These are phyloP conservation scores for Athripsodes cinereus DNA, from an alignment of 2,888 invertebrate genomes.

Conservation along the genomic window DNA sequence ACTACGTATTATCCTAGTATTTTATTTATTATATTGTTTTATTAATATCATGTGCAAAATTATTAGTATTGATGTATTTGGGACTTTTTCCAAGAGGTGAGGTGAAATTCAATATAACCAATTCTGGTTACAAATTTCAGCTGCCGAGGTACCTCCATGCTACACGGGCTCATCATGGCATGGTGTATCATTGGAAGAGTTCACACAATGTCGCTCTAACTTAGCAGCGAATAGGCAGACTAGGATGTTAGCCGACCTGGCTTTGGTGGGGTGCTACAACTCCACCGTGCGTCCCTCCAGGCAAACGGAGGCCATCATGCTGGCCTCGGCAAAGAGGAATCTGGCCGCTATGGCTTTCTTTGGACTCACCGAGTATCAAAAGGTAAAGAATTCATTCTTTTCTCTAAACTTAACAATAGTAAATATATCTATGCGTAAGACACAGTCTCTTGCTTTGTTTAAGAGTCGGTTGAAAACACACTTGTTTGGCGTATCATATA, in stretches of 20 bases:
- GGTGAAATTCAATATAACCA: no score
- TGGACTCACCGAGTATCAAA: constrained; percentile 93
- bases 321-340: constrained; percentile 94
- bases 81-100: no score
- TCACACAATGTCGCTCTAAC: constrained; percentile 87
- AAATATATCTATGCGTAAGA: no score
- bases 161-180: constrained; percentile 77
- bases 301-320: constrained; percentile 77
- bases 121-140: constrained; percentile 30
- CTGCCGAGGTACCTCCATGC: constrained; percentile 78
- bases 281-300: constrained; percentile 64
- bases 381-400: no score
- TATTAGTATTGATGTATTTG: no score
- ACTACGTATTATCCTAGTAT: no score
- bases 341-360: constrained; percentile 94
- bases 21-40: no score
- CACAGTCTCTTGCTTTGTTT: no score
- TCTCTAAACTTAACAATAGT: no score
- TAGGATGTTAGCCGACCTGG: constrained; percentile 94
- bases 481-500: no score
- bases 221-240: constrained; percentile 96
- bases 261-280: constrained; percentile 93
- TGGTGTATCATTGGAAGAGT: constrained; percentile 85
- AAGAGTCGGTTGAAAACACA: no score
- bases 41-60: no score